A percentile compares a stretch with the other conserved stretches of the same genome.
phyloP scores from a whole-genome alignment of 2,888 invertebrate species.

The Orthosia cruda region DNA sequence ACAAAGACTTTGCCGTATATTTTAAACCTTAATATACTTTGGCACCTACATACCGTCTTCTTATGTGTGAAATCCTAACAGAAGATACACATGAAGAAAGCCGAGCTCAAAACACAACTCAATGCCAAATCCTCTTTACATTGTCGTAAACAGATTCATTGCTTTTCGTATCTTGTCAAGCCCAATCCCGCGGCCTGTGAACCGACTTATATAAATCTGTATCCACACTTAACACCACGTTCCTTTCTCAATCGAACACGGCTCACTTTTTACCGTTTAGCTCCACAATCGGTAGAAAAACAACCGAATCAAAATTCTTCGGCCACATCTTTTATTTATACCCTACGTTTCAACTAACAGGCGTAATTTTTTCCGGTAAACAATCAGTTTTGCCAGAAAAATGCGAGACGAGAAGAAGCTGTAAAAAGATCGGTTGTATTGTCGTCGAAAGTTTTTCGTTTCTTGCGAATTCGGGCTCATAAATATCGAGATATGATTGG shows the following conservation, averaged over 20 bases:
- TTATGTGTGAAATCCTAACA: not conserved
- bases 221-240: constrained; percentile 83
- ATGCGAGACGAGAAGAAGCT: constrained; percentile 89
- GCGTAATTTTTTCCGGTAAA: constrained; percentile 92
- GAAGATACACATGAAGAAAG: not conserved
- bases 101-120: not conserved
- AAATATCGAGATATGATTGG: constrained; percentile 88
- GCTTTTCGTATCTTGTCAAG: not conserved
- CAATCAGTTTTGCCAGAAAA: constrained; percentile 92
- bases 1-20: too few relatives aligned
- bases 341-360: constrained; percentile 88
- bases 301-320: constrained; percentile 90
- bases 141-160: not conserved
- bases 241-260: constrained; percentile 83
- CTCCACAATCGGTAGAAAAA: constrained; percentile 88
- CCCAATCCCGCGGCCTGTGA: constrained; percentile 72
- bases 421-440: constrained; percentile 86
- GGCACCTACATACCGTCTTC: too few relatives aligned
- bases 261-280: constrained; percentile 80
- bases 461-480: constrained; percentile 79
- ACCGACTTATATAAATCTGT: constrained; percentile 79
- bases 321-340: constrained; percentile 90
- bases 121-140: not conserved
- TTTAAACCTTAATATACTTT: too few relatives aligned
- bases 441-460: constrained; percentile 81